Evolutionary conservation across 2,113 vertebrate genomes (phyloP).

Genomic region (Vimba vimba): DNA sequence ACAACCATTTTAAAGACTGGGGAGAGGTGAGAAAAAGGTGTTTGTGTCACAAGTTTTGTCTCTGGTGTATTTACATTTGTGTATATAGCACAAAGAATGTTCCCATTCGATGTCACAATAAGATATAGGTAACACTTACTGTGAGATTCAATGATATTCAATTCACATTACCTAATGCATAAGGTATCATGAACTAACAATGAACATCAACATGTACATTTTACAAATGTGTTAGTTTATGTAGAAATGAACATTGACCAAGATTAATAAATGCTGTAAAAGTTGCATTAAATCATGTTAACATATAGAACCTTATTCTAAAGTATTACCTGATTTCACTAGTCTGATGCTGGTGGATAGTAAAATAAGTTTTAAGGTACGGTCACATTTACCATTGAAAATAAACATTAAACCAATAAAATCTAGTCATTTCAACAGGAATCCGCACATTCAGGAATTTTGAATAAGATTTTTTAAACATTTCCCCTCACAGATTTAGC

Average conservation of each 20-base stretch:
- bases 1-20: slow-evolving; percentile 95
- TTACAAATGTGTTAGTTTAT: not conserved
- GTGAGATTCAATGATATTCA: not conserved
- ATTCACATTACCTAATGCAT: not conserved
- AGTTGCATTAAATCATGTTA: not conserved
- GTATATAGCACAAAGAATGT: not conserved
- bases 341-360: not conserved
- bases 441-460: not conserved
- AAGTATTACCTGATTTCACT: not conserved
- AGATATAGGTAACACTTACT: not conserved
- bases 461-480: not conserved
- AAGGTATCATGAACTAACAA: not conserved
- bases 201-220: not conserved
- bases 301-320: not conserved
- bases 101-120: not conserved
- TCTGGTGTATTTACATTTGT: not conserved
- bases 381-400: not conserved
- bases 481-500: not conserved
- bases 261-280: not conserved
- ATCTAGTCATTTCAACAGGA: not conserved
- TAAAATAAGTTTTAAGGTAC: not conserved
- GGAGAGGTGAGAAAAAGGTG: slow-evolving; percentile 79
- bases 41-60: not conserved
- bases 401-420: too few relatives aligned
- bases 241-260: not conserved